Evolutionary conservation across 2,797 vertebrate genomes (phyloP), one percentile per base, ranked within the genome.

Genomic region (Tenualosa thibaudeaui): DNA sequence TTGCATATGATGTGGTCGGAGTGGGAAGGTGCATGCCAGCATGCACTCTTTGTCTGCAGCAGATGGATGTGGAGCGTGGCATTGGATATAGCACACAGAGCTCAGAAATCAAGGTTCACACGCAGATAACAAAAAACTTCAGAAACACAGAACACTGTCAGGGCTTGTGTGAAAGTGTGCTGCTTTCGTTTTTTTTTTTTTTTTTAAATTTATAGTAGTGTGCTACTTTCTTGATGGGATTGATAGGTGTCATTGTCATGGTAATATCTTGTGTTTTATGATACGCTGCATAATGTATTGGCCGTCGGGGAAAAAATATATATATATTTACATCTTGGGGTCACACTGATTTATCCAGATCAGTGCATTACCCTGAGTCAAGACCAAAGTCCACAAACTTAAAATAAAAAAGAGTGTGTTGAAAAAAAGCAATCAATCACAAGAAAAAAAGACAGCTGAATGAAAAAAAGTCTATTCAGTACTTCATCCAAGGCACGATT

Each of bases 401-500:
- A 5, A 17, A 15, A 71, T 37, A 71, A 71, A 71, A 17, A 4
- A 65, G 10, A 26, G 12, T 3, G 1, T 62, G 22, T 62, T n/a
- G 24, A 68, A 68, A 68, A 68, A 68, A 31, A n/a, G 31, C 31
- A 31, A 68, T 3, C 3, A 83, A 84, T 9, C 46, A 4, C 46
- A 46, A 46, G 7, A 46, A 84, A 53, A 83, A 86, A 84, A 2
- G 6, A 82, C 31, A 15, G 82, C 81, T 12, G 3, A 75, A 31
- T 81, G 81, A 85, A 82, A 31, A 19, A 84, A 53, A 89, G 84
- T 86, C 81, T 1, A 13, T 71, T 84, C 87, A 54, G 88, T 93
- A 92, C 88, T 91, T 90, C 90, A 75, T 91, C 92, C 90, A 84
- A 87, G 90, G 89, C 91, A 90, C 87, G 10, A 31, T 51, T 50